A percentile compares a stretch with the other conserved stretches of the same genome.
These are phyloP conservation scores for Tholera decimalis DNA, from an alignment of 2,888 invertebrate genomes.

Conservation along the genomic window DNA sequence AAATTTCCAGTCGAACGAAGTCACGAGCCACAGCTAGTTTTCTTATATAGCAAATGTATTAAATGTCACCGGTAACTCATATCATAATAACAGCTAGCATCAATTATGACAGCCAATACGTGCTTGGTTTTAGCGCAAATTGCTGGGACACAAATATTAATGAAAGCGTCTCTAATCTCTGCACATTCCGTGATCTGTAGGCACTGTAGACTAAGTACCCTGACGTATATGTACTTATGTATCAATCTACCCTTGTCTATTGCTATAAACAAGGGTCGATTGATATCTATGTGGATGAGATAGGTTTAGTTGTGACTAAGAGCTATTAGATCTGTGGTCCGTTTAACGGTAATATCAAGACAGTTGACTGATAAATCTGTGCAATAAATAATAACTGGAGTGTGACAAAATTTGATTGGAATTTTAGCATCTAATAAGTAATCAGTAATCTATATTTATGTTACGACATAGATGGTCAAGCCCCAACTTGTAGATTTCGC, in stretches of 20 bases:
- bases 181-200: neutral
- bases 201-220: neutral
- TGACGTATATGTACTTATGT: neutral
- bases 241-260: conserved; percentile 17
- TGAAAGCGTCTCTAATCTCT: neutral
- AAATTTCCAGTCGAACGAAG: too few relatives aligned
- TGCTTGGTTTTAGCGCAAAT: too few relatives aligned
- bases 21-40: too few relatives aligned
- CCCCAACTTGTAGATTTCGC: neutral
- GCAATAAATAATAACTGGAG: neutral
- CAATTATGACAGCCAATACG: too few relatives aligned
- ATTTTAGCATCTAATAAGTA: too few relatives aligned
- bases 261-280: conserved; percentile 27
- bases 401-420: too few relatives aligned
- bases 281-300: conserved; percentile 15
- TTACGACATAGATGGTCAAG: neutral
- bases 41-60: too few relatives aligned
- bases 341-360: neutral
- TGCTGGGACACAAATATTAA: neutral
- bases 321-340: neutral
- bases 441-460: neutral
- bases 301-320: neutral
- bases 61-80: too few relatives aligned
- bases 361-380: neutral
- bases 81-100: too few relatives aligned